Evolutionary conservation across 2,797 vertebrate species (phyloP).

Genomic region (Typhlichthys eigenmanni): DNA sequence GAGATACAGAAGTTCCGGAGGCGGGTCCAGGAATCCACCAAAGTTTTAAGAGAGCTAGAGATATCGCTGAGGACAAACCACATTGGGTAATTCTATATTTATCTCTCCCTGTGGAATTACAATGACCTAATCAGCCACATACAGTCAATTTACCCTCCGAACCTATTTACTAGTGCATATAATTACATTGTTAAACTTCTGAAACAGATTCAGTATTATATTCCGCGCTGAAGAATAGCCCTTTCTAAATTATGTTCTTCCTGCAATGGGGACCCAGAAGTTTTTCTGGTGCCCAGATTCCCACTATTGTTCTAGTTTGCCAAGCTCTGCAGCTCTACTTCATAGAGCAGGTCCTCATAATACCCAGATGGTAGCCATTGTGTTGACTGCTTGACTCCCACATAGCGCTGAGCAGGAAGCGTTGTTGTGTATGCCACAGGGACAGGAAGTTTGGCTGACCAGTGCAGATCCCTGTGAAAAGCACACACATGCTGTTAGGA

Average conservation of each 20-base stretch:
- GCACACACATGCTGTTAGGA: slow-evolving; percentile 10
- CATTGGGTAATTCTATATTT: slow-evolving; percentile 85
- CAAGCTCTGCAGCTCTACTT: slow-evolving; percentile 64
- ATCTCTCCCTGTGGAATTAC: slow-evolving; percentile 6
- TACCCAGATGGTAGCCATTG: slow-evolving; percentile 83
- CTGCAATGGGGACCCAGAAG: slow-evolving; percentile 53
- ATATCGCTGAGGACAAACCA: slow-evolving; percentile 96
- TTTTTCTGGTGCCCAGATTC: slow-evolving; percentile 60
- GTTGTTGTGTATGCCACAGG: slow-evolving; percentile 74
- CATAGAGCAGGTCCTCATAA: slow-evolving; percentile 65
- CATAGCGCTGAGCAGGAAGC: slow-evolving; percentile 73
- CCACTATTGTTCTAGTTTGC: slow-evolving; percentile 64
- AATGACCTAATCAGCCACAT: slow-evolving; percentile 5
- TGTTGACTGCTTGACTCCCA: slow-evolving; percentile 64
- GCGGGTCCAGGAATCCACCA: slow-evolving; percentile 95
- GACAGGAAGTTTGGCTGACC: slow-evolving; percentile 72
- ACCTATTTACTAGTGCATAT: slow-evolving; percentile 16
- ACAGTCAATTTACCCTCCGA: background rate
- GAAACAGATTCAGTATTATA: slow-evolving; percentile 40
- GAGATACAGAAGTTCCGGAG: slow-evolving; percentile 90
- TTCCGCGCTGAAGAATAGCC: slow-evolving; percentile 51
- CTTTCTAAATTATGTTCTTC: slow-evolving; percentile 47
- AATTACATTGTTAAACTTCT: slow-evolving; percentile 22
- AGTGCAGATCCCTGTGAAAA: slow-evolving; percentile 59
- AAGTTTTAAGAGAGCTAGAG: slow-evolving; percentile 93